A percentile compares a stretch with the other conserved stretches of the same genome.
These are phyloP conservation scores for Antheraea yamamai DNA, from an alignment of 2,888 invertebrate genomes.

Conservation along the genomic window DNA sequence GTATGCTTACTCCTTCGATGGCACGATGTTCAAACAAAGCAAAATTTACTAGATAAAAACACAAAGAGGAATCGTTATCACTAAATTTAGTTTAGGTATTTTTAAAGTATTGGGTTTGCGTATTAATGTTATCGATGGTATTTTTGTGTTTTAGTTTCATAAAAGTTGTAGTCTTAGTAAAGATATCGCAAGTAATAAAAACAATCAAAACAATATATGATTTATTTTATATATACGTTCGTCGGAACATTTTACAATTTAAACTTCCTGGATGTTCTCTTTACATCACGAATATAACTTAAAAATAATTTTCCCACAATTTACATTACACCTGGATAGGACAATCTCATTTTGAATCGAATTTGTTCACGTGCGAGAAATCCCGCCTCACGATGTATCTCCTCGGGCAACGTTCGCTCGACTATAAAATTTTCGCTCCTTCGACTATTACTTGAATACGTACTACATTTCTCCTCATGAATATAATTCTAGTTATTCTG, in stretches of 20 bases:
- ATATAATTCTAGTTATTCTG: background rate
- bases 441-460: conserved; percentile 18
- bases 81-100: conserved; percentile 15
- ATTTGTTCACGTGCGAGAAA: conserved; percentile 73
- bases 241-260: background rate
- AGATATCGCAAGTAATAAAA: no score
- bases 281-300: background rate
- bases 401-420: conserved; percentile 42
- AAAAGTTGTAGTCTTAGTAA: no score
- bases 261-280: background rate
- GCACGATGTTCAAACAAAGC: conserved; percentile 33
- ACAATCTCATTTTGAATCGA: conserved; percentile 70
- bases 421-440: conserved; percentile 31
- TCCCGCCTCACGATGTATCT: conserved; percentile 62
- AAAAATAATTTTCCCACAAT: conserved; percentile 38
- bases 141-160: no score
- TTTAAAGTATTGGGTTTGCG: background rate
- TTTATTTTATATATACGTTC: background rate
- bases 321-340: conserved; percentile 53
- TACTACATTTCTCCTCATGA: conserved; percentile 34
- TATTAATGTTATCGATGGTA: background rate
- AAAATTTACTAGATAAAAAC: background rate
- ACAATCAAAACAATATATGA: no score
- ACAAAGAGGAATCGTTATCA: conserved; percentile 13
- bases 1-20: conserved; percentile 33